Percentiles rank a stretch among this genome's conserved stretches.
Evolutionary conservation across 2,888 invertebrate species (phyloP).

Genomic region (Bruchidius siliquastri): DNA sequence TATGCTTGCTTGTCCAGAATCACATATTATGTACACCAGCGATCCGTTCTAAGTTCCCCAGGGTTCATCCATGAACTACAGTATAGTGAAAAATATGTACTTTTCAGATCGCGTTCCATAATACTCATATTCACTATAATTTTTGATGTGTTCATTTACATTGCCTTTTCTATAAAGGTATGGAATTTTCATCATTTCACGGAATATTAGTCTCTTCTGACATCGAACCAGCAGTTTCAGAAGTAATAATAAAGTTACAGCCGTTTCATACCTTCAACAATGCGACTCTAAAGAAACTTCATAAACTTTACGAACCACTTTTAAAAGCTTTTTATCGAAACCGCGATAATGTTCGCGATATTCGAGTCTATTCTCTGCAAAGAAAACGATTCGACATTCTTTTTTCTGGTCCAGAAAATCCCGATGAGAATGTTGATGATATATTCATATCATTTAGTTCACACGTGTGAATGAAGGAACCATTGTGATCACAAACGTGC

Average conservation of each 20-base stretch:
- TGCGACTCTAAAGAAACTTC: not conserved
- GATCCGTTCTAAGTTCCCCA: too few relatives aligned
- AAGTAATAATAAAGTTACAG: not conserved
- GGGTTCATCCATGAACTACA: too few relatives aligned
- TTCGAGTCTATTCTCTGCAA: not conserved
- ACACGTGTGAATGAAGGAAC: too few relatives aligned
- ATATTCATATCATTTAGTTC: too few relatives aligned
- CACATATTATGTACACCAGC: too few relatives aligned
- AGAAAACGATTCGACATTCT: not conserved
- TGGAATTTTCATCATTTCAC: not conserved
- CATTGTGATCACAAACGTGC: too few relatives aligned
- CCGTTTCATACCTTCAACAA: not conserved
- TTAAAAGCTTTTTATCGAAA: not conserved
- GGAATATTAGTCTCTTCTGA: not conserved
- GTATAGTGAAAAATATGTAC: too few relatives aligned
- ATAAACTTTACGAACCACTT: not conserved
- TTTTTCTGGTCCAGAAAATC: not conserved
- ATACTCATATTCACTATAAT: too few relatives aligned
- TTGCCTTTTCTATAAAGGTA: not conserved
- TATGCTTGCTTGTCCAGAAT: too few relatives aligned
- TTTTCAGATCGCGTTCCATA: too few relatives aligned
- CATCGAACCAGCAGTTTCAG: not conserved
- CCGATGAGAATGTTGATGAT: not conserved
- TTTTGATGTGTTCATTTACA: too few relatives aligned
- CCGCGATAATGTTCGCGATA: not conserved